Base-by-base conservation (phyloP, 1,140 invertebrate species). In the Zaprionus taronus region DNA sequence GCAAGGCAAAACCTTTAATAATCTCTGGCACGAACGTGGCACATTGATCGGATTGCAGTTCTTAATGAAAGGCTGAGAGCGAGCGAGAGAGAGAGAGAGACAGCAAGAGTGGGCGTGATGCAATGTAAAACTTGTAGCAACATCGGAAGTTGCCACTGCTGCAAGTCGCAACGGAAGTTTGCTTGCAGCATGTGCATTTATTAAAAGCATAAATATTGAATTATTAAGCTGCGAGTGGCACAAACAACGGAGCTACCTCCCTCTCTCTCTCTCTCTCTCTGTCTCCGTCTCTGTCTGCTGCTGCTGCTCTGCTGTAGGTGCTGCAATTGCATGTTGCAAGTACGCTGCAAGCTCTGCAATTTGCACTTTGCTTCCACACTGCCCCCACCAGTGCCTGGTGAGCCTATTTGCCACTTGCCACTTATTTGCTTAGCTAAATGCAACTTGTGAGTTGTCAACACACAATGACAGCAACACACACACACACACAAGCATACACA, bases 121-220 rank as follows among this genome's bases (percentile, higher is more conserved):
- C 68, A 61, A 61, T 47, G 49, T n/a, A 31, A 51, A 71, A 65
- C 60, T 76, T 76, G 73, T 41, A 57, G 68, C 74, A 72, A 67
- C 73, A 77, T 72, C 70, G 74, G 74, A 77, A 77, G 74, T 72
- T 44, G 28, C 64, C 41, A 17, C 41, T 22, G 51, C 28, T 44
- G 64, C 64, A 57, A 67, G 61, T 72, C 65, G 79, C 78, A 80
- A 61, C 84, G 85, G 84, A 89, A 82, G 81, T 89, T 90, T 85
- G 85, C 70, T 85, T 77, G 69, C 69, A 89, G 78, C 81, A 89
- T 80, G 82, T 91, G 85, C 86, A 91, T 90, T 90, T 90, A 90
- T 90, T 90, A 90, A 90, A 85, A 78, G 86, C 86, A 90, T 90
- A 90, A 90, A 90, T 90, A 90, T 90, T 90, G 85, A 91, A 91